Evolutionary conservation across 2,113 vertebrate species (phyloP), one percentile per base, ranked within the genome.

Genomic region (Neolamprologus cancellatus): DNA sequence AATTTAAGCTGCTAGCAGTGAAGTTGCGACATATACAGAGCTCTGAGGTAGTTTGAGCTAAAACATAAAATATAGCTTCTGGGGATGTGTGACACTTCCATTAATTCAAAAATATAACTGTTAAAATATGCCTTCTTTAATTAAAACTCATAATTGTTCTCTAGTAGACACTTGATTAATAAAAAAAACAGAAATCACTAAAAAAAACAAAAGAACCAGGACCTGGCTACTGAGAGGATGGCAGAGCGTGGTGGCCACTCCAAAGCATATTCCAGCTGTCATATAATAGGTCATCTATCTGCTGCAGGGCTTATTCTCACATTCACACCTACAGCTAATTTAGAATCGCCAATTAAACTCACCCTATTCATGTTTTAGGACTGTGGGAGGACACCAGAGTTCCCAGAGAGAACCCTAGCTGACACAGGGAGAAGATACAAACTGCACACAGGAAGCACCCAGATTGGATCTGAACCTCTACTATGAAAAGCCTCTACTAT

Each of bases 101-200:
- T 46, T 46, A 46, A 46, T 74, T 46, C 20, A 28, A 71, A 71
- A 71, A 46, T 23, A 23, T 23, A 64, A 36, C n/a, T 23, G n/a
- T 20, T 69, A 69, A 69, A 41, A 71, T 71, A 71, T 71, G 64
- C 20, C 36, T 41, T 41, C 36, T 15, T 25, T 71, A 44, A 44
- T 25, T 23, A 44, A 44, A 71, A 25, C 20, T 2, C 20, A 23
- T 25, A 71, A 25, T 71, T 25, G n/a, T 44, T 71, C 36, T 71
- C 13, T 41, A 44, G 64, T 25, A 71, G 7, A 71, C 4, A 3
- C 36, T 41, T 44, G 36, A 69, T 41, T 41, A 69, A 41, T 69
- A 15, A 25, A 69, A 69, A 1, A 0, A 0, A 3, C n/a, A 44
- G 5, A 69, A 44, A 69, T 6, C 36, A 41, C 2, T 44, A 69